These are phyloP conservation scores for Kryphioiulus occultus DNA, from an alignment of 2,888 invertebrate species.

Conservation along the genomic window DNA sequence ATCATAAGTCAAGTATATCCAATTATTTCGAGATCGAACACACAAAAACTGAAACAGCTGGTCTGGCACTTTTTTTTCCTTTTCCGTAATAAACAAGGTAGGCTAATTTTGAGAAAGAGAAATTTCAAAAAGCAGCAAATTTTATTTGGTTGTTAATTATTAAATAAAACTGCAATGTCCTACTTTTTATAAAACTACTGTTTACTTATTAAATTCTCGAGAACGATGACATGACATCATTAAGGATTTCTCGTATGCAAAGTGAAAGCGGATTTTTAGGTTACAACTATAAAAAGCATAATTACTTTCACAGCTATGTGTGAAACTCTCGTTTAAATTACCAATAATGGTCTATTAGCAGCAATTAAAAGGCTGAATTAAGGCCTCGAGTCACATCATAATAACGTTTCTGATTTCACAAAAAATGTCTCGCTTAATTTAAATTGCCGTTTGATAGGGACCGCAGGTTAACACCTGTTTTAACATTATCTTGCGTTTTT, in stretches of 20 bases:
- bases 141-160: not conserved
- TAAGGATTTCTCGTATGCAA: not conserved
- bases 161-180: not conserved
- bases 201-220: not conserved
- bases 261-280: not conserved
- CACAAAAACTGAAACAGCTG: not conserved
- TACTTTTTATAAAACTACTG: not conserved
- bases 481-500: not conserved
- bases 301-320: not conserved
- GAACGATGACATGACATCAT: not conserved
- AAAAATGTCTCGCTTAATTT: too few species aligned
- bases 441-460: too few species aligned
- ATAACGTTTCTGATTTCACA: not conserved
- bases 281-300: not conserved
- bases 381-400: not conserved
- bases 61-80: not conserved
- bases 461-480: not conserved
- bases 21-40: not conserved
- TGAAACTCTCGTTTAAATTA: not conserved
- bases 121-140: not conserved
- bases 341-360: not conserved
- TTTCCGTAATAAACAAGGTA: not conserved
- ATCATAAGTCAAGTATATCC: conserved; percentile 17
- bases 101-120: not conserved
- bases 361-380: not conserved